A percentile compares a stretch with the other conserved stretches of the same genome.
Evolutionary conservation across 1,140 invertebrate genomes (phyloP).

Genomic region (Lordiphosa stackelbergi): DNA sequence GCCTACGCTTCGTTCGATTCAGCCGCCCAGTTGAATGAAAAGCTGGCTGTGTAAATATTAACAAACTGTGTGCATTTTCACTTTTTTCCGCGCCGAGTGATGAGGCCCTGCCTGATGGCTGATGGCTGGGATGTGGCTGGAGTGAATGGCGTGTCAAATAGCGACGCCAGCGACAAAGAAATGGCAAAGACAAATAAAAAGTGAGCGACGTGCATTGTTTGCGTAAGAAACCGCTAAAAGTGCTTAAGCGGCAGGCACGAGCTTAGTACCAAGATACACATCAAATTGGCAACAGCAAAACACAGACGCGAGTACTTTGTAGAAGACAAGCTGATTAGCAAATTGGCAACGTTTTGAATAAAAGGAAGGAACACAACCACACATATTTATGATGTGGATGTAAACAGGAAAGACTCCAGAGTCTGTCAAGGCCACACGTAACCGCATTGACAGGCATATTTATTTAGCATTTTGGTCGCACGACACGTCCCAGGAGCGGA

Average conservation of each 20-base stretch:
- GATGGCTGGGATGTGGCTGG: background rate
- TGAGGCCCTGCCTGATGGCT: background rate
- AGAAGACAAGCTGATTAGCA: constrained; percentile 35
- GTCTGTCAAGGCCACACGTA: too few species aligned
- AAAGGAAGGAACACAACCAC: too few species aligned
- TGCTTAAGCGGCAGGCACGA: constrained; percentile 17
- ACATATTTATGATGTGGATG: too few species aligned
- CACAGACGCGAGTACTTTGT: constrained; percentile 1
- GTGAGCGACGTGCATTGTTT: constrained; percentile 62
- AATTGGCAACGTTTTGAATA: too few species aligned
- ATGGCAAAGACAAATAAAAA: constrained; percentile 65
- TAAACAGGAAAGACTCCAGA: too few species aligned
- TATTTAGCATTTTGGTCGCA: constrained; percentile 9
- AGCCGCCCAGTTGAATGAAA: constrained; percentile 29
- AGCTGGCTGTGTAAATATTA: constrained; percentile 56
- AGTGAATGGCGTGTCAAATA: constrained; percentile 44
- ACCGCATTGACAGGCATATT: too few species aligned
- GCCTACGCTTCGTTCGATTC: constrained; percentile 7
- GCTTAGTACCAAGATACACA: constrained; percentile 24
- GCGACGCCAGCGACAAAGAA: constrained; percentile 22
- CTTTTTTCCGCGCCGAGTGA: constrained; percentile 41
- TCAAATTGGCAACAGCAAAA: constrained; percentile 20
- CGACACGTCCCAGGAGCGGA: constrained; percentile 17
- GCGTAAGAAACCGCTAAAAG: constrained; percentile 22
- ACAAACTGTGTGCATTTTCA: constrained; percentile 72